phyloP scores from a whole-genome alignment of 2,888 invertebrate genomes.

The Ichneumon xanthorius region DNA sequence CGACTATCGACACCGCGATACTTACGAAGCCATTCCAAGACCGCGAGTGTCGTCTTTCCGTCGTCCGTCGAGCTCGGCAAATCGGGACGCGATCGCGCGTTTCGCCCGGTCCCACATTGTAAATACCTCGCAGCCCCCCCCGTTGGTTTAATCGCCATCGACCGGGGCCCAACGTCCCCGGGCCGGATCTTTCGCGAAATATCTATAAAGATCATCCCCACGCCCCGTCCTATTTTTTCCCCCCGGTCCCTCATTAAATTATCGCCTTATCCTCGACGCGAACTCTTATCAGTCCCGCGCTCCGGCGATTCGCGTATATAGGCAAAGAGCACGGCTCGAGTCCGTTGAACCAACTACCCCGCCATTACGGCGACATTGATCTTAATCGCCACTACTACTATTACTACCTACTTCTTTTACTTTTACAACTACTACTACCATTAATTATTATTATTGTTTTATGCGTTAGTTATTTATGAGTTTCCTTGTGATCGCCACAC shows the following conservation, averaged over 20 bases:
- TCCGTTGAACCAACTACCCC: conserved; percentile 56
- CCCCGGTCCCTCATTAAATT: conserved; percentile 1
- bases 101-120: conserved; percentile 56
- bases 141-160: conserved; percentile 41
- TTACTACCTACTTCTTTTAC: conserved; percentile 56
- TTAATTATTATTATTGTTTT: conserved; percentile 76
- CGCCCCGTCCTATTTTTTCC: conserved; percentile 10
- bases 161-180: conserved; percentile 6
- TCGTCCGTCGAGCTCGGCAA: conserved; percentile 19
- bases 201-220: conserved; percentile 54
- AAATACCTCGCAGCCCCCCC: conserved; percentile 67
- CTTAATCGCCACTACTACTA: conserved; percentile 73
- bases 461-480: conserved; percentile 80
- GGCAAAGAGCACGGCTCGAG: conserved; percentile 26
- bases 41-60: conserved; percentile 48
- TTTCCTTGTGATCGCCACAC: conserved; percentile 79
- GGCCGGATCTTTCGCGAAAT: conserved; percentile 53
- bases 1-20: conserved; percentile 43
- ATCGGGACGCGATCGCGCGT: background rate
- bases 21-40: conserved; percentile 48
- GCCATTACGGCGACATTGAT: conserved; percentile 76
- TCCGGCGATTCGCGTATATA: background rate
- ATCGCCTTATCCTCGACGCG: conserved; percentile 18
- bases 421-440: conserved; percentile 61
- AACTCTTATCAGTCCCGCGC: conserved; percentile 18